Evolutionary conservation across 2,888 invertebrate species (phyloP), one percentile per base, ranked within the genome.

Genomic region (Brassicogethes aeneus): DNA sequence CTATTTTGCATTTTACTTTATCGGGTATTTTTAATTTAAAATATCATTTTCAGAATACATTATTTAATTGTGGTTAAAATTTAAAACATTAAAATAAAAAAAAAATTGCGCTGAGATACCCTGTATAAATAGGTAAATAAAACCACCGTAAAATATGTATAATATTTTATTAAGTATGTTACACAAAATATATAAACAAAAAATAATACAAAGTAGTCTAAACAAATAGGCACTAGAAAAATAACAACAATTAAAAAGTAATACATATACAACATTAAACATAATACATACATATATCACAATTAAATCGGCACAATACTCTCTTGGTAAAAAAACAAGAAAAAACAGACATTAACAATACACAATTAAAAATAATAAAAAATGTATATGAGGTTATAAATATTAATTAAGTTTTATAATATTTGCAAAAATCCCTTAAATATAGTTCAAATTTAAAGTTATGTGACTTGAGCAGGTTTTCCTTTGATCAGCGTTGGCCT

Each of bases 401-500:
- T 23, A 23, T 23, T 23, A 23, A 23, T 23, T 7, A 5, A 23
- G 23, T 23, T 23, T n/a, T n/a, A n/a, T n/a, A n/a, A n/a, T n/a
- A n/a, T n/a, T n/a, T n/a, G n/a, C n/a, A n/a, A n/a, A n/a, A n/a
- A n/a, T n/a, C n/a, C n/a, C n/a, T n/a, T n/a, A n/a, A n/a, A n/a
- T n/a, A n/a, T n/a, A 23, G 10, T 23, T 23, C 23, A 7, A 23
- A 5, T 15, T 36, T 34, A 13, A 29, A 29, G 41, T 40, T 48
- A 53, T n/a, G 57, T 54, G 40, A 59, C 57, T 32, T 54, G 53
- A 23, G 55, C 47, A 23, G 59, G 45, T 37, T 53, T 56, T 43
- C 64, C 65, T 49, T 63, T 64, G 47, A 63, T 65, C 52, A 66
- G 61, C 43, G 59, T 66, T 52, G 66, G 64, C 55, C 66, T 66